A percentile compares a stretch with the other conserved stretches of the same genome.
These are phyloP conservation scores for Amphilophus citrinellus DNA, from an alignment of 2,113 vertebrate genomes.

Conservation along the genomic window DNA sequence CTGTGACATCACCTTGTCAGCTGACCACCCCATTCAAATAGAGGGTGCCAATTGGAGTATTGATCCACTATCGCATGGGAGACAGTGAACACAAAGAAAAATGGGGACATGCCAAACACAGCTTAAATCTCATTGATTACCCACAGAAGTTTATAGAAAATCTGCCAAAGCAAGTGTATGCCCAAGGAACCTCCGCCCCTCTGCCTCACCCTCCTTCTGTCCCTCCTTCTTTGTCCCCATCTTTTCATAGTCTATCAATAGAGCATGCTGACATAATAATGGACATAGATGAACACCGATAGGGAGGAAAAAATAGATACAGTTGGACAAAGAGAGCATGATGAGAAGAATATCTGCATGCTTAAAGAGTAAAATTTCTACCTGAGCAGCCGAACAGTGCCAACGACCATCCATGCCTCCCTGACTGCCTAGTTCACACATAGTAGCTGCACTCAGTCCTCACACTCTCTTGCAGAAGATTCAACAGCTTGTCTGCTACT, in stretches of 20 bases:
- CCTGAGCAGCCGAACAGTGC: constrained; percentile 98
- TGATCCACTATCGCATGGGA: constrained; percentile 49
- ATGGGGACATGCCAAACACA: constrained; percentile 26
- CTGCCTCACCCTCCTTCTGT: not conserved
- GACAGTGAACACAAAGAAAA: constrained; percentile 28
- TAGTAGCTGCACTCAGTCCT: constrained; percentile 63
- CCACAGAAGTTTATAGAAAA: constrained; percentile 24
- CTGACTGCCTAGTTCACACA: constrained; percentile 92
- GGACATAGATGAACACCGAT: constrained; percentile 23
- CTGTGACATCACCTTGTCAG: constrained; percentile 62
- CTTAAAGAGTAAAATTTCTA: constrained; percentile 86
- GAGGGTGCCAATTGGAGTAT: constrained; percentile 52
- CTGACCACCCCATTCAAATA: constrained; percentile 48
- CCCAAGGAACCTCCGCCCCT: not conserved
- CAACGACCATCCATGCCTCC: constrained; percentile 98
- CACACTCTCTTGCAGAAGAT: constrained; percentile 61
- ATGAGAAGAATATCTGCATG: constrained; percentile 82
- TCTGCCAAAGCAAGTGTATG: constrained; percentile 1
- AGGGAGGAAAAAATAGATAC: constrained; percentile 1
- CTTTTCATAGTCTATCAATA: constrained; percentile 31
- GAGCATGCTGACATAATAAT: constrained; percentile 52
- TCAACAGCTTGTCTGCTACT: constrained; percentile 67
- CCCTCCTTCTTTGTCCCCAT: constrained; percentile 22
- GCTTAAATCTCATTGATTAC: constrained; percentile 34
- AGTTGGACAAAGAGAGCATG: constrained; percentile 2